Evolutionary conservation across 2,113 vertebrate genomes (phyloP).

Genomic region (Drymodes brunneopygia): DNA sequence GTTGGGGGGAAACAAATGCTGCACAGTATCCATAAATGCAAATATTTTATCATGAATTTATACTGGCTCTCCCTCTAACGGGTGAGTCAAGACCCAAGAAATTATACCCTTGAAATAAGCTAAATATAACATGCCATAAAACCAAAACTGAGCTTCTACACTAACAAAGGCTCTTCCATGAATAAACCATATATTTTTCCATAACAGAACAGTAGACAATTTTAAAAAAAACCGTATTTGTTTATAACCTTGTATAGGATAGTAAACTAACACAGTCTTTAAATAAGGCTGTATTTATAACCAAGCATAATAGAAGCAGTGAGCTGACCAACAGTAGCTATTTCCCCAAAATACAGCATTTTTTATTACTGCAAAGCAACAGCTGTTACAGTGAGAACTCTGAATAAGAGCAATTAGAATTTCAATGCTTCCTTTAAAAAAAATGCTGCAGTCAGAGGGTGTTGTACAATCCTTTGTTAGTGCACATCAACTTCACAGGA

Average conservation of each 20-base stretch:
- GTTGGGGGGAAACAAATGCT: not conserved
- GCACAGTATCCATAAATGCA: not conserved
- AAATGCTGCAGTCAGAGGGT: not conserved
- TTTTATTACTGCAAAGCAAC: conserved; percentile 31
- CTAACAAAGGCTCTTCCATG: not conserved
- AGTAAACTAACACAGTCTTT: not conserved
- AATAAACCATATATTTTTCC: not conserved
- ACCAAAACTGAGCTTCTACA: not conserved
- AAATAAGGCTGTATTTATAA: not conserved
- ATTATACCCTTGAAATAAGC: not conserved
- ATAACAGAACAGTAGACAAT: not conserved
- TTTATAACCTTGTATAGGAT: not conserved
- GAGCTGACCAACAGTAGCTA: conserved; percentile 12
- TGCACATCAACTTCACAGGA: not conserved
- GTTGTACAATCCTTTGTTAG: not conserved
- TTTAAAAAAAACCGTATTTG: not conserved
- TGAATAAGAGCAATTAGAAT: not conserved
- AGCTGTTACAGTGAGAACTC: conserved; percentile 15
- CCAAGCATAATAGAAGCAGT: not conserved
- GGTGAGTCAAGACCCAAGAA: not conserved
- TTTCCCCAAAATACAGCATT: not conserved
- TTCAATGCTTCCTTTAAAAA: not conserved
- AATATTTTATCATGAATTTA: not conserved
- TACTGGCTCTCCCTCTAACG: not conserved
- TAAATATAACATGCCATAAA: not conserved